A percentile compares a stretch with the other conserved stretches of the same genome.
Conservation (phyloP, 2,888 invertebrate genomes). For the Exephanes ischioxanthus region DNA sequence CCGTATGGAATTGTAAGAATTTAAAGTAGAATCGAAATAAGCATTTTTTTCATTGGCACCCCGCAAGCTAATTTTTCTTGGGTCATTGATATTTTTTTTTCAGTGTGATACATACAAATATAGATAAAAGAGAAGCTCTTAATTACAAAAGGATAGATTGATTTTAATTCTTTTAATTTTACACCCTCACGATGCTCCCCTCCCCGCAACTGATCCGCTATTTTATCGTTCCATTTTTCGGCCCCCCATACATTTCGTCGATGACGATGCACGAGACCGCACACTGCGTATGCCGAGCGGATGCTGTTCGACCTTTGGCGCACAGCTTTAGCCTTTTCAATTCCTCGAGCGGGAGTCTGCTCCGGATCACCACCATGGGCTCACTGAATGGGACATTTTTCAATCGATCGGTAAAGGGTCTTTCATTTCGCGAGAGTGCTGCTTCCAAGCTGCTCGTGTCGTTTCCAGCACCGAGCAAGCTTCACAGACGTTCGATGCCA, state of each 20-base stretch:
- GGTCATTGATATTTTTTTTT: too few species aligned
- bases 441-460: constrained; percentile 29
- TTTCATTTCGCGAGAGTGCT: constrained; percentile 45
- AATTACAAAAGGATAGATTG: too few species aligned
- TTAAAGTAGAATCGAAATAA: too few species aligned
- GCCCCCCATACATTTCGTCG: not conserved
- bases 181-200: not conserved
- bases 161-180: not conserved
- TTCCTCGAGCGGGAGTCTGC: constrained; percentile 2
- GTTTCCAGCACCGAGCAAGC: constrained; percentile 43
- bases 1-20: too few species aligned
- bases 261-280: not conserved
- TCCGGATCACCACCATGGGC: constrained; percentile 17
- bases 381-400: constrained; percentile 50
- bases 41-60: too few species aligned
- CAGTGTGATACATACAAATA: too few species aligned
- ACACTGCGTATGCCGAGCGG: not conserved
- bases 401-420: constrained; percentile 40
- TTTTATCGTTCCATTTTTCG: constrained; percentile 7
- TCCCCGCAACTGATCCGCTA: not conserved
- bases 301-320: constrained; percentile 32
- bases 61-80: too few species aligned
- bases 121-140: too few species aligned
- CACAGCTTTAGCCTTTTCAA: constrained; percentile 42
- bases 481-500: constrained; percentile 20